Percentiles rank a stretch among this genome's conserved stretches.
phyloP scores from a whole-genome alignment of 1,140 invertebrate genomes.

The Drosophila ambigua region DNA sequence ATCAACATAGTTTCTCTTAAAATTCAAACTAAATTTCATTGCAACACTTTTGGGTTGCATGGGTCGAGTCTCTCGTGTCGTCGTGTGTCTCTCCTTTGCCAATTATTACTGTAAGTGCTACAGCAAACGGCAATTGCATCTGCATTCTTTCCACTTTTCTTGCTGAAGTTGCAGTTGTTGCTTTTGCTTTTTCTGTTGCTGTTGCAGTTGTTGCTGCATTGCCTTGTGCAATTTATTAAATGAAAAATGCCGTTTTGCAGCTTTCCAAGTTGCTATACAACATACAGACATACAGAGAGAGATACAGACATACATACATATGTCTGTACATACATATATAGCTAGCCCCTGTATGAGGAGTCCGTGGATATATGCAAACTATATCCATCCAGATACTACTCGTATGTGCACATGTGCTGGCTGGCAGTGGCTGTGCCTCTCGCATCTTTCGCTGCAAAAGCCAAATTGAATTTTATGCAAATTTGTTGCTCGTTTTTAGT shows the following conservation, averaged over 20 bases:
- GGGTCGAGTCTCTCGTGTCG: no score
- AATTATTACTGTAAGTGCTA: constrained; percentile 50
- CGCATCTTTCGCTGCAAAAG: constrained; percentile 62
- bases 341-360: neutral
- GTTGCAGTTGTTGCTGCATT: constrained; percentile 55
- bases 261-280: constrained; percentile 76
- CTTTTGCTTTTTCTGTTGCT: constrained; percentile 2
- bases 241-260: constrained; percentile 82
- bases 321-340: neutral
- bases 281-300: constrained; percentile 12
- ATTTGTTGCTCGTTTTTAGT: constrained; percentile 68
- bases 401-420: constrained; percentile 13
- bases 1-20: no score
- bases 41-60: no score
- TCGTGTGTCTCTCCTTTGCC: constrained; percentile 1
- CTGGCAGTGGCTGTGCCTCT: constrained; percentile 8
- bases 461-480: constrained; percentile 82
- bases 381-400: constrained; percentile 7
- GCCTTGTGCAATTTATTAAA: constrained; percentile 82
- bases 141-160: constrained; percentile 61
- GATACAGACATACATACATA: constrained; percentile 5
- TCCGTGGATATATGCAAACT: constrained; percentile 9
- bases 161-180: constrained; percentile 37
- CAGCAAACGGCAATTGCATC: constrained; percentile 58
- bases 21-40: no score